These are phyloP conservation scores for Trachymyrmex cornetzi DNA, from an alignment of 1,140 invertebrate genomes.

Conservation along the genomic window DNA sequence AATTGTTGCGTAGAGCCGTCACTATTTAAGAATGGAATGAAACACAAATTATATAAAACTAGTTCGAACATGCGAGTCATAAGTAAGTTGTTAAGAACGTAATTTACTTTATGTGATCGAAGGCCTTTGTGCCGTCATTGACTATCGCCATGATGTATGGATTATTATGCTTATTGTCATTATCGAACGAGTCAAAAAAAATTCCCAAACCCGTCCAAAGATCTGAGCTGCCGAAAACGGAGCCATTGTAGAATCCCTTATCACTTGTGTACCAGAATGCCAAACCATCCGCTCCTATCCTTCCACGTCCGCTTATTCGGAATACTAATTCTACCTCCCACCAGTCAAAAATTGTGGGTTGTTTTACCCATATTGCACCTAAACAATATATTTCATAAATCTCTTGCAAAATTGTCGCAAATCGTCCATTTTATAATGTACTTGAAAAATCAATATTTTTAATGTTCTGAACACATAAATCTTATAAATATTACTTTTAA, in stretches of 20 bases:
- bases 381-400: conserved; percentile 61
- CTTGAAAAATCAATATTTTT: not conserved
- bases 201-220: conserved; percentile 97
- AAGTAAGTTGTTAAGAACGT: conserved; percentile 8
- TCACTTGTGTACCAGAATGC: conserved; percentile 97
- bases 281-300: conserved; percentile 99
- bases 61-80: not conserved
- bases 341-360: conserved; percentile 94
- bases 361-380: conserved; percentile 97
- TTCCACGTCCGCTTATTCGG: conserved; percentile 97
- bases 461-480: not conserved
- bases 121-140: conserved; percentile 97
- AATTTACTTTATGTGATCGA: conserved; percentile 97
- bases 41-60: conserved; percentile 20
- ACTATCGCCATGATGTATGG: conserved; percentile 98
- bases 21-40: conserved; percentile 85
- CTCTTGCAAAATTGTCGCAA: conserved; percentile 33
- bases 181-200: conserved; percentile 99
- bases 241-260: conserved; percentile 95
- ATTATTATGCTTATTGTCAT: conserved; percentile 99
- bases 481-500: too few species aligned
- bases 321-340: conserved; percentile 99
- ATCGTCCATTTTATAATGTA: conserved; percentile 15
- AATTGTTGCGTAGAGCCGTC: conserved; percentile 97
- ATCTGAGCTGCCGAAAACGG: conserved; percentile 98